These are phyloP conservation scores for Coilia nasus DNA, from an alignment of 2,797 vertebrate species.

Conservation along the genomic window DNA sequence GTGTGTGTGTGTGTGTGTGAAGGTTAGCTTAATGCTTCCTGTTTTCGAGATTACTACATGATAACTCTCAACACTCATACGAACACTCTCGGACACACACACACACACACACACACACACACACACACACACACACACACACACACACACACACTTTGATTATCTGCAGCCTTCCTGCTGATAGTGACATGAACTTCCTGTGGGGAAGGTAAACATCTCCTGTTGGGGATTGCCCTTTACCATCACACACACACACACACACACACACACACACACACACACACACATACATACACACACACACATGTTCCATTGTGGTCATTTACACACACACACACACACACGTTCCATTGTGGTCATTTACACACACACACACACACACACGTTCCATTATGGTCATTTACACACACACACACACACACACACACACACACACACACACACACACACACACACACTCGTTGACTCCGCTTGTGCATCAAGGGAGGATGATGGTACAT, in stretches of 20 bases:
- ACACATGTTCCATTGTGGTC: not conserved
- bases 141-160: not conserved
- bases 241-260: not conserved
- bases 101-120: not conserved
- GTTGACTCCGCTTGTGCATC: no score
- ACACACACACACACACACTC: no score
- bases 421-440: no score
- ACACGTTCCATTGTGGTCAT: no score
- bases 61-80: no score
- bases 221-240: not conserved
- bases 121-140: not conserved
- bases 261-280: not conserved
- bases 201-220: not conserved
- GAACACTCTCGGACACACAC: no score
- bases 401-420: no score
- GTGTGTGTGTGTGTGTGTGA: not conserved
- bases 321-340: conserved; percentile 12
- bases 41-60: not conserved
- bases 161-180: not conserved
- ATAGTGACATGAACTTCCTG: conserved; percentile 14
- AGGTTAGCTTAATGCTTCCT: not conserved
- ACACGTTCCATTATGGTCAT: no score
- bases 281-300: no score
- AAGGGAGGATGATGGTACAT: no score
- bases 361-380: no score